Base-by-base conservation (phyloP, 2,113 vertebrate genomes). In the Irena cyanogastra region DNA sequence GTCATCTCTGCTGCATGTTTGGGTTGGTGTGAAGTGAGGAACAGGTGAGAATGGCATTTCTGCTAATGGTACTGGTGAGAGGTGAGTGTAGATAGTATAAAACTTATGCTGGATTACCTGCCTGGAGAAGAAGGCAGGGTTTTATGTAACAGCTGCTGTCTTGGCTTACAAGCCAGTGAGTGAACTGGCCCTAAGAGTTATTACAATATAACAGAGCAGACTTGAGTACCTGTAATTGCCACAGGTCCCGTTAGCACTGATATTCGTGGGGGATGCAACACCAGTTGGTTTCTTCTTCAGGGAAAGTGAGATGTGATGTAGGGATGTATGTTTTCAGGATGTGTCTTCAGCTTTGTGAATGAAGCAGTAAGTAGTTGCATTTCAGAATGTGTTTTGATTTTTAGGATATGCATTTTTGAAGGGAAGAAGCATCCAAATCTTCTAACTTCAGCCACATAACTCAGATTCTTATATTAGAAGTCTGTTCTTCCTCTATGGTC, bases 231-330 rank as follows among this genome's bases (percentile, higher is more conserved):
- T 84, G 47, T 18, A 14, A 4, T 53, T 82, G n/a, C 28, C 1
- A 1, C 6, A 28, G 37, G 17, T 83, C 10, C 30, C 0, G 0
- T 52, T 42, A 45, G 21, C 16, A 27, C 19, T 41, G 39, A 5
- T 47, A 7, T 13, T 7, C 22, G 21, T 7, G 8, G 13, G 20
- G 7, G 1, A n/a, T 61, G n/a, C 20, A 37, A 11, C 4, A 22
- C 4, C 12, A 13, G 22, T 14, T 91, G 26, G 3, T 37, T 76
- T 27, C 13, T 59, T 50, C 35, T 56, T 74, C 60, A 81, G 45
- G 30, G 23, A 66, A 56, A 37, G 30, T 7, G 49, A 60, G 53
- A 42, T 72, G 20, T 68, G 44, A 27, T 2, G 1, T 20, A 44
- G 39, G 31, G 23, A 37, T 3, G 4, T 23, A 30, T 11, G 7